A percentile compares a stretch with the other conserved stretches of the same genome.
Conservation (phyloP, 2,888 invertebrate genomes). For the Melanotus villosus region DNA sequence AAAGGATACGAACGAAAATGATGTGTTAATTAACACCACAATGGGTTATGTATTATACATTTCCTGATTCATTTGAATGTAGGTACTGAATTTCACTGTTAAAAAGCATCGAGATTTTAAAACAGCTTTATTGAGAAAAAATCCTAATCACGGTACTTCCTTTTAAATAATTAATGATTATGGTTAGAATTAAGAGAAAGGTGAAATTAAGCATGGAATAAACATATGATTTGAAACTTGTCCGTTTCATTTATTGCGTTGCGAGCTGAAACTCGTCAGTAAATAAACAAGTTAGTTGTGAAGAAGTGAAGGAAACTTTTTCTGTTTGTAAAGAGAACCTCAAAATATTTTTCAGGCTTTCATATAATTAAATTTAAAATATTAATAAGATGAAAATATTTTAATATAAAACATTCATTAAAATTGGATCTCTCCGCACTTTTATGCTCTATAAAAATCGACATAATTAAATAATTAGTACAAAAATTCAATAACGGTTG, state of each 20-base stretch:
- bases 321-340: background rate
- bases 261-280: too few relatives aligned
- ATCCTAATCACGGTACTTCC: background rate
- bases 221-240: background rate
- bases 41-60: background rate
- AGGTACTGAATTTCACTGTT: background rate
- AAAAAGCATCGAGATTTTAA: too few relatives aligned
- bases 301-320: background rate
- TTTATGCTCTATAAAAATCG: constrained; percentile 19
- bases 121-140: background rate
- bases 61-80: background rate
- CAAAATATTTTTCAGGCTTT: background rate
- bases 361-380: background rate
- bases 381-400: too few relatives aligned
- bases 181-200: constrained; percentile 17
- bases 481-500: background rate
- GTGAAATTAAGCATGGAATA: background rate
- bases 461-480: background rate
- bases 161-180: background rate
- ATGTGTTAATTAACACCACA: background rate
- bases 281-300: background rate
- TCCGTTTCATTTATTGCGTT: background rate
- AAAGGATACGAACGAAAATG: background rate
- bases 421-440: background rate
- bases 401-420: constrained; percentile 7